Base-by-base conservation (phyloP, 2,797 vertebrate genomes). In the Pelodytes ibericus region DNA sequence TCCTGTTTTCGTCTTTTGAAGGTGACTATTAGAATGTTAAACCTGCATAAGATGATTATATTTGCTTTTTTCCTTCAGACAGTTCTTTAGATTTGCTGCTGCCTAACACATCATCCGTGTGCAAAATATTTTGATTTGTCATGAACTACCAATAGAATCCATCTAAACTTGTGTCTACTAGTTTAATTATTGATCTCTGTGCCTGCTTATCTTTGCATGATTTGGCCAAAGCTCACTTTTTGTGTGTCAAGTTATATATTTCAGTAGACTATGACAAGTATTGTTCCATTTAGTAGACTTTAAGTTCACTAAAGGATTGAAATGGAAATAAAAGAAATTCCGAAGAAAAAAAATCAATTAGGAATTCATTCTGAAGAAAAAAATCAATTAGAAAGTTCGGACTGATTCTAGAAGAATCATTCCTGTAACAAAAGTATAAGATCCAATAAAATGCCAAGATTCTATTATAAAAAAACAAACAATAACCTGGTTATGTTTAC, bases 1-100 rank as follows among this genome's bases (percentile, higher is more conserved):
- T 72, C 41, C 29, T 56, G 57, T 56, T 61, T 39, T 47, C 30
- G 41, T 53, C 39, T 73, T 68, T 20, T 79, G 57, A 73, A 73
- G 71, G 70, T 79, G 76, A 73, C 70, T 64, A 73, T 72, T 67
- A 67, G 16, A 68, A 44, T 59, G 36, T 49, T 66, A 60, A 72
- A 49, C 53, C 62, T 27, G 24, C 24, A 78, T 59, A 49, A 58
- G 4, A 66, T 71, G 22, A 58, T 58, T 49, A 25, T 25, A 66
- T 49, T 57, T 70, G n/a, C n/a, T 26, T 63, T 64, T n/a, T 57
- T 20, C 36, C 53, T 33, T 22, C 30, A 75, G 59, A 25, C 20
- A 41, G 15, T 41, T 29, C 47, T 71, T 59, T 25, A 44, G 53
- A 20, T 51, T 53, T 44, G 33, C 27, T 20, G 33, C 27, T 60